Conservation (phyloP, 2,888 invertebrate species). For the Conops quadrifasciatus region DNA sequence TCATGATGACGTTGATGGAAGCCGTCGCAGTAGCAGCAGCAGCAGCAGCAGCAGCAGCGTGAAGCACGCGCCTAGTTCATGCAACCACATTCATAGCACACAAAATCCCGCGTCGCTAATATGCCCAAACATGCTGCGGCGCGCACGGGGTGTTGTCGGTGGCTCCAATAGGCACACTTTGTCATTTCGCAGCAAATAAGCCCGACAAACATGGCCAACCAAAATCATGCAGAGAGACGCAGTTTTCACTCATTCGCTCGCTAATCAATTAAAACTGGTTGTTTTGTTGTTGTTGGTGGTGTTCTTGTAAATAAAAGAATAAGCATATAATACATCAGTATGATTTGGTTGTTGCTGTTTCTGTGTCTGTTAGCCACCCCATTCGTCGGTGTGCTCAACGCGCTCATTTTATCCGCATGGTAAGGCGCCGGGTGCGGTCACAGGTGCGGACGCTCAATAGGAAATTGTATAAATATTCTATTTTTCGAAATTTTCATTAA, state of each 20-base stretch:
- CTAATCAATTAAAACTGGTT: not conserved
- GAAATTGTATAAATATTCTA: too few species aligned
- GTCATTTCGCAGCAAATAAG: not conserved
- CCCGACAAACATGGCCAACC: conserved; percentile 24
- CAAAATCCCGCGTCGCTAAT: too few species aligned
- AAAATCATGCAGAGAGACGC: conserved; percentile 14
- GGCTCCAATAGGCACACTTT: not conserved
- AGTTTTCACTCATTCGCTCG: conserved; percentile 19
- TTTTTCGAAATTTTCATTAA: too few species aligned
- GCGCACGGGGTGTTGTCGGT: not conserved
- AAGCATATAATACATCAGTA: too few species aligned
- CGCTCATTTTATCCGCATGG: too few species aligned
- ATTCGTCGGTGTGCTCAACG: too few species aligned
- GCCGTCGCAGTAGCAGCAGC: not conserved
- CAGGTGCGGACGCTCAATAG: too few species aligned
- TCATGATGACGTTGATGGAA: not conserved
- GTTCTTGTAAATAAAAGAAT: too few species aligned
- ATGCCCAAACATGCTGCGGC: not conserved
- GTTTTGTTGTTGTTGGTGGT: not conserved
- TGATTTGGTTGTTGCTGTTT: too few species aligned
- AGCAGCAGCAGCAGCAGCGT: not conserved
- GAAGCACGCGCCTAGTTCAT: not conserved
- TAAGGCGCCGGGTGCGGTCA: too few species aligned
- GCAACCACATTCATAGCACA: not conserved
- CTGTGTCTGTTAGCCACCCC: too few species aligned